Base-by-base conservation (phyloP, 2,797 vertebrate species). In the Sebastes vulpes region DNA sequence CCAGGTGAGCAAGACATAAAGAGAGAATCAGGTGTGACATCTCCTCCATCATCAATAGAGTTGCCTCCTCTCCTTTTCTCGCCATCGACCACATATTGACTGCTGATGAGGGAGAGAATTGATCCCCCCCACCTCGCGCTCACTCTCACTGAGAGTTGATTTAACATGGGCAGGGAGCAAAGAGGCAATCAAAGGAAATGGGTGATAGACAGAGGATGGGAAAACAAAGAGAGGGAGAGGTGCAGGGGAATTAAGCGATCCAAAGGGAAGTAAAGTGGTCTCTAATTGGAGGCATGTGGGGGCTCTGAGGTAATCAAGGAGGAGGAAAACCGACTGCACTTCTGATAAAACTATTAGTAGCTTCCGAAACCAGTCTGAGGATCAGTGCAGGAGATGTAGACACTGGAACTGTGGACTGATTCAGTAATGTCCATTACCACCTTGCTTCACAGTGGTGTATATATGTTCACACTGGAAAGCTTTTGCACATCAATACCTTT, bases 1-100 rank as follows among this genome's bases (percentile, higher is more conserved):
- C 83, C 92, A 92, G 91, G 92, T 94, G 92, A 94, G 89, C 75
- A 79, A 91, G 84, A 80, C 65, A 82, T 90, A 89, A 83, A 88
- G 85, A 88, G 83, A 92, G 88, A 89, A 94, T 93, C 88, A 89
- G 79, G 67, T 90, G 90, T 92, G 93, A 95, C 78, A 89, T 87
- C 84, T 89, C 87, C 56, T 90, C 73, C 42, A 77, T 94, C 91
- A 94, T 90, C 92, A 82, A 85, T 85, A 68, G 70, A 69, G 79
- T 84, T 85, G 74, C 85, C 87, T 83, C 84, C 76, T 88, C 87
- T 91, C 77, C 63, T 77, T 87, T 88, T 82, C 81, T 61, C 31
- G 53, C 84, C 80, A 92, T 88, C 70, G 90, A 88, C 83, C 74
- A 54, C 21, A 42, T 88, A 95, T 95, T 79, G 94, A 95, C 91